Percentiles rank a stretch among this genome's conserved stretches.
phyloP scores from a whole-genome alignment of 2,113 vertebrate genomes.

The Ophiodon elongatus region DNA sequence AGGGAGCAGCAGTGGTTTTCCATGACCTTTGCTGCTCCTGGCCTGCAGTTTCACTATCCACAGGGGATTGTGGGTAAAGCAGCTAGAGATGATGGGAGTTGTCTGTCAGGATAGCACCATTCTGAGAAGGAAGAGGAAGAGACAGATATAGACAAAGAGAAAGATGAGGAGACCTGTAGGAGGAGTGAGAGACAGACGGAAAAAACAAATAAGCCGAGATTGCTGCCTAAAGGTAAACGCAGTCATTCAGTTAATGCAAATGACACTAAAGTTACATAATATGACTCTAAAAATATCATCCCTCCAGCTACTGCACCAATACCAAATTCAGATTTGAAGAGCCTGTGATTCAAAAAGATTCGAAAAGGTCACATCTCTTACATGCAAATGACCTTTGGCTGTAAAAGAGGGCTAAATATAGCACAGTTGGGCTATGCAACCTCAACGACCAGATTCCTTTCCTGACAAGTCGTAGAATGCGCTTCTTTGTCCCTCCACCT shows the following conservation, averaged over 20 bases:
- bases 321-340: not conserved
- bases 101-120: constrained; percentile 24
- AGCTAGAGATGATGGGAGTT: constrained; percentile 44
- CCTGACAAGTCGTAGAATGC: constrained; percentile 6
- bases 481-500: constrained; percentile 56
- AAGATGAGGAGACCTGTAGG: constrained; percentile 5
- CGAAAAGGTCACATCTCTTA: rapidly evolving
- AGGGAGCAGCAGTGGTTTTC: constrained; percentile 48
- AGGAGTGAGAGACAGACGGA: constrained; percentile 3
- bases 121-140: constrained; percentile 22
- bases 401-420: constrained; percentile 22
- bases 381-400: constrained; percentile 9
- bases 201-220: not conserved
- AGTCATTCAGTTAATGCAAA: not conserved
- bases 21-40: constrained; percentile 65
- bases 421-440: constrained; percentile 8
- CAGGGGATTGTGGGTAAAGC: constrained; percentile 61
- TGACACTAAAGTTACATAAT: not conserved
- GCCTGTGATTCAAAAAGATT: not conserved
- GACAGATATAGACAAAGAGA: constrained; percentile 27
- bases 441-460: not conserved
- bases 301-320: not conserved
- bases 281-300: not conserved
- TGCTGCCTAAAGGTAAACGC: not conserved
- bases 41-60: constrained; percentile 53